phyloP scores from a whole-genome alignment of 2,888 invertebrate genomes.

The Holacanthella duospinosa region DNA sequence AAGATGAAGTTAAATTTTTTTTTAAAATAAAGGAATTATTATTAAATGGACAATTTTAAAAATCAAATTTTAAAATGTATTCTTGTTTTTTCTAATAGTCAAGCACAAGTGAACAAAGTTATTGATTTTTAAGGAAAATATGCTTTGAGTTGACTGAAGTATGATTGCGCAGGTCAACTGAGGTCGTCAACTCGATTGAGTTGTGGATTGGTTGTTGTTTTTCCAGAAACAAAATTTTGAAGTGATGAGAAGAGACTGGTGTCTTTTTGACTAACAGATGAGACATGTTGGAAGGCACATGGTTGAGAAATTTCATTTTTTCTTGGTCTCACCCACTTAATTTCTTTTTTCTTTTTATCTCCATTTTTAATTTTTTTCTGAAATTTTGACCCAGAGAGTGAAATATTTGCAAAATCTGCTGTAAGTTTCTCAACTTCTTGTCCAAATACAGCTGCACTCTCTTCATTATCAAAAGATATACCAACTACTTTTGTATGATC shows the following conservation, averaged over 20 bases:
- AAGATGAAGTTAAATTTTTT: too few relatives aligned
- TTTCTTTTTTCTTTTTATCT: slow-evolving; percentile 34
- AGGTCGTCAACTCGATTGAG: too few relatives aligned
- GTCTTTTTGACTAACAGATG: slow-evolving; percentile 40
- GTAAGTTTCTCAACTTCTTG: slow-evolving; percentile 57
- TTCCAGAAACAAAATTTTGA: slow-evolving; percentile 28
- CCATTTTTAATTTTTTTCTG: slow-evolving; percentile 42
- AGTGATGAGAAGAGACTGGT: slow-evolving; percentile 31
- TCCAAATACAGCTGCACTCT: slow-evolving; percentile 61
- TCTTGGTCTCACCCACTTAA: slow-evolving; percentile 48
- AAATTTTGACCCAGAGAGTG: slow-evolving; percentile 57
- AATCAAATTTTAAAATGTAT: too few relatives aligned
- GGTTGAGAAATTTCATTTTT: slow-evolving; percentile 74
- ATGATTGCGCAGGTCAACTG: too few relatives aligned
- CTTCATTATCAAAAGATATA: slow-evolving; percentile 64
- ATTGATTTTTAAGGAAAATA: too few relatives aligned
- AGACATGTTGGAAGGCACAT: slow-evolving; percentile 73
- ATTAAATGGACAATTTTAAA: background rate
- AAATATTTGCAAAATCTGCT: slow-evolving; percentile 66
- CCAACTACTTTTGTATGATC: slow-evolving; percentile 68
- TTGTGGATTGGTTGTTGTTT: background rate
- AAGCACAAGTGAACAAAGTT: too few relatives aligned
- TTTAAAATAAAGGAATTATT: too few relatives aligned
- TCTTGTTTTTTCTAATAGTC: background rate
- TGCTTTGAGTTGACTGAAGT: too few relatives aligned